Evolutionary conservation across 2,888 invertebrate genomes (phyloP), one percentile per base, ranked within the genome.

Genomic region (Lithodes maja): DNA sequence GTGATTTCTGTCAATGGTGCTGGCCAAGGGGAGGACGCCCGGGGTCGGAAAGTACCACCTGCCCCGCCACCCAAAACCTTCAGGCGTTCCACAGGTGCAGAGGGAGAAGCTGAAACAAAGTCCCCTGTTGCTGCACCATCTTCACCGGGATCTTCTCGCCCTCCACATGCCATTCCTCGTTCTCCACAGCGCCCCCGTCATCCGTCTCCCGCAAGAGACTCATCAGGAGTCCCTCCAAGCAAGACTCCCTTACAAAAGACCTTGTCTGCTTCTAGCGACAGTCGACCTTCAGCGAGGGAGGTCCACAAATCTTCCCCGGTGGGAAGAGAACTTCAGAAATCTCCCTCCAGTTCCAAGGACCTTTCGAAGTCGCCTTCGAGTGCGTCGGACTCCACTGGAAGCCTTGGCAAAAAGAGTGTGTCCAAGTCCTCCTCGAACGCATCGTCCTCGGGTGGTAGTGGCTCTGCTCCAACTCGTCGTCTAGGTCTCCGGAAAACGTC

Each of bases 51-150:
- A 91, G 93, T 93, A 61, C 93, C 93, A 75, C 95, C 95, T 78
- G 93, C 93, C 88, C 94, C 94, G 2, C 94, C 94, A 52, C 93
- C 94, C 15, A 94, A 94, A 90, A 93, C 92, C 83, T 93, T 93
- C 87, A 94, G 92, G 15, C 87, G 86, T 49, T 92, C 92, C 9
- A 81, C 90, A 54, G 88, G 91, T 53, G 88, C 81, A 61, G 80
- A 83, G 9, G 83, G 85, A 12, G 87, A 85, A 33, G 74, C 12
- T n/a, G 85, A 85, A 17, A 33, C 71, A 15, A 83, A 87, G 68
- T 12, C 79, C 9, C 49, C 82, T n/a, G n/a, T 53, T 5, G 86
- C 15, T n/a, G 50, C 79, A 53, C 83, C 89, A 5, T 84, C 89
- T 9, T 77, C 86, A 5, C 86, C 86, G 3, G 79, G 77, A 17